phyloP scores from a whole-genome alignment of 2,797 vertebrate species.

The Anisognathus igniventris region DNA sequence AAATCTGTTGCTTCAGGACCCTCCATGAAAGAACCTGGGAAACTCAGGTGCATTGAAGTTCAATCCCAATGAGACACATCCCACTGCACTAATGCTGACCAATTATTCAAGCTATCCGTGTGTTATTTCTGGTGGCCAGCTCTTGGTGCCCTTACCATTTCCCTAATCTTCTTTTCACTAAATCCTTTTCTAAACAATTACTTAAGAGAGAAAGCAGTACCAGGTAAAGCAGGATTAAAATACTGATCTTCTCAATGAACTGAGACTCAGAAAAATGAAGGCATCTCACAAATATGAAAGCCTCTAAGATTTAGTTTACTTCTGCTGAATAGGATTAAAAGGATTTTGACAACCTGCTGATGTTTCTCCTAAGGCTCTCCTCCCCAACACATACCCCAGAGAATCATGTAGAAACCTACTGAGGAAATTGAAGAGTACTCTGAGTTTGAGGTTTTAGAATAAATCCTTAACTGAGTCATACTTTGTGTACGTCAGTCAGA shows the following conservation, averaged over 20 bases:
- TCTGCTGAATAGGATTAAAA: not conserved
- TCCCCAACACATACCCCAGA: not conserved
- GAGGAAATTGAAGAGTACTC: not conserved
- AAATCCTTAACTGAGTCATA: not conserved
- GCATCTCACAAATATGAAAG: not conserved
- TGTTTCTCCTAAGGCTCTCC: not conserved
- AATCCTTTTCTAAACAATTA: not conserved
- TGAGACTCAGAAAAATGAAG: not conserved
- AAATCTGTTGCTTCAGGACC: not conserved
- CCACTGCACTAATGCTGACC: not conserved
- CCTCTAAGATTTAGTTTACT: not conserved
- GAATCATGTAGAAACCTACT: not conserved
- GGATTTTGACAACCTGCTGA: not conserved
- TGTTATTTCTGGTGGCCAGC: not conserved
- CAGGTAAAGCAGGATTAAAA: constrained; percentile 23
- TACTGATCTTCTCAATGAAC: not conserved
- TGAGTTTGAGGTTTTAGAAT: not conserved
- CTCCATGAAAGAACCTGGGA: not conserved
- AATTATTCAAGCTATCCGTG: not conserved
- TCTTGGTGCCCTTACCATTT: not conserved
- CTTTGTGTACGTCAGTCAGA: too few relatives aligned
- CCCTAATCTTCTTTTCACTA: not conserved
- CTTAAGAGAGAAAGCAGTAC: not conserved
- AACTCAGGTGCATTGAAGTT: not conserved
- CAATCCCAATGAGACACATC: not conserved